phyloP scores from a whole-genome alignment of 1,140 invertebrate species.

The Plectus sambesii region DNA sequence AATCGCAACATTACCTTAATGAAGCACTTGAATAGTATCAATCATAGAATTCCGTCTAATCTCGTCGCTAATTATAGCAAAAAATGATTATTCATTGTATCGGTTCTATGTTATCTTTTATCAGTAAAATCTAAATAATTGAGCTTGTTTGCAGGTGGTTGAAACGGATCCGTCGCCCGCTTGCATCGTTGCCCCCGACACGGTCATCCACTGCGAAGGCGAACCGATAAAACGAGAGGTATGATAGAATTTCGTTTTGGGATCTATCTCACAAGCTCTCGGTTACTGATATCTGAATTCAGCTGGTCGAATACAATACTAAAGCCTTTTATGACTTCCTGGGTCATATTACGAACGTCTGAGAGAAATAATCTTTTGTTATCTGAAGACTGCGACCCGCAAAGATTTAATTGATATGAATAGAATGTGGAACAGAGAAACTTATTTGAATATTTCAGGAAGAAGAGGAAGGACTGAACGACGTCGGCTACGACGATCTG shows the following conservation, averaged over 20 bases:
- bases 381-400: not conserved
- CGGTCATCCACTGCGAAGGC: conserved; percentile 96
- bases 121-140: conserved; percentile 15
- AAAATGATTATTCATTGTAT: too few relatives aligned
- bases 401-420: conserved; percentile 5
- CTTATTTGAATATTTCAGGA: conserved; percentile 50
- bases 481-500: conserved; percentile 98
- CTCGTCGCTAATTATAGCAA: too few relatives aligned
- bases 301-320: too few relatives aligned
- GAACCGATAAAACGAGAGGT: conserved; percentile 96
- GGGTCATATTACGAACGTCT: not conserved
- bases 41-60: too few relatives aligned
- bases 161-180: conserved; percentile 94
- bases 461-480: conserved; percentile 92
- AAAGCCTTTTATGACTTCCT: not conserved
- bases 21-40: too few relatives aligned
- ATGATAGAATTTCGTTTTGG: too few relatives aligned
- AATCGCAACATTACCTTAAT: too few relatives aligned
- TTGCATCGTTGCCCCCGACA: conserved; percentile 97
- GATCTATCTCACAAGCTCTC: not conserved
- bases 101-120: too few relatives aligned
- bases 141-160: conserved; percentile 50
- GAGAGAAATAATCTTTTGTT: not conserved
- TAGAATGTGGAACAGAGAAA: conserved; percentile 1
- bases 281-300: not conserved